Evolutionary conservation across 2,113 vertebrate genomes (phyloP).

Genomic region (Cavia aperea): DNA sequence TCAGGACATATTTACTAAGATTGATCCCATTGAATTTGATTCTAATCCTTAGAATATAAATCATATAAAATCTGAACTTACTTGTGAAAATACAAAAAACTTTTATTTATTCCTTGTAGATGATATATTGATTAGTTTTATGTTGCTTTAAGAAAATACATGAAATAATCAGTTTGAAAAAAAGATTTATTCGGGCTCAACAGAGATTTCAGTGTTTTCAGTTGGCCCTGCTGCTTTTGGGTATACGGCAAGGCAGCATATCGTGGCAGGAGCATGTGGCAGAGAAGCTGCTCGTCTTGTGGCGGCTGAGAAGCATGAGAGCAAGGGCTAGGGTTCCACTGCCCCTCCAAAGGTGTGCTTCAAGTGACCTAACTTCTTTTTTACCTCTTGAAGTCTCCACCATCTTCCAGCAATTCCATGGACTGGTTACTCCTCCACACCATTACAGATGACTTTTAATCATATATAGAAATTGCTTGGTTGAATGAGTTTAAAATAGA

Average conservation of each 20-base stretch:
- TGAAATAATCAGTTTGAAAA: background rate
- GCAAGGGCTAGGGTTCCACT: background rate
- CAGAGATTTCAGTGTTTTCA: background rate
- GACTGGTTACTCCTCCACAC: background rate
- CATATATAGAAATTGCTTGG: constrained; percentile 7
- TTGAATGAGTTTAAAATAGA: background rate
- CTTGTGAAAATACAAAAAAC: constrained; percentile 4
- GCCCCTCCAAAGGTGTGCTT: background rate
- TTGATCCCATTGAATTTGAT: background rate
- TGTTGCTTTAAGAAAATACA: background rate
- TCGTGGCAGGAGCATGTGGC: background rate
- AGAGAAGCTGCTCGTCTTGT: background rate
- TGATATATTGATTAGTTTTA: background rate
- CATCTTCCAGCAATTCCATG: background rate
- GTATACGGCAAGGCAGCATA: background rate
- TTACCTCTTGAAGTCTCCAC: background rate
- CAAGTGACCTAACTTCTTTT: background rate
- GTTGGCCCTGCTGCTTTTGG: background rate
- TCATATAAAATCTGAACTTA: constrained; percentile 22
- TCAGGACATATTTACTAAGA: background rate
- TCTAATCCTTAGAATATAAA: background rate
- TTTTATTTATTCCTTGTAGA: constrained; percentile 2
- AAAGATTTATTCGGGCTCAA: background rate
- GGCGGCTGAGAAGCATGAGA: background rate
- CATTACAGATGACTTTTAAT: constrained; percentile 12